Base-by-base conservation (phyloP, 2,888 invertebrate genomes). In the Dasysyrphus tricinctus region DNA sequence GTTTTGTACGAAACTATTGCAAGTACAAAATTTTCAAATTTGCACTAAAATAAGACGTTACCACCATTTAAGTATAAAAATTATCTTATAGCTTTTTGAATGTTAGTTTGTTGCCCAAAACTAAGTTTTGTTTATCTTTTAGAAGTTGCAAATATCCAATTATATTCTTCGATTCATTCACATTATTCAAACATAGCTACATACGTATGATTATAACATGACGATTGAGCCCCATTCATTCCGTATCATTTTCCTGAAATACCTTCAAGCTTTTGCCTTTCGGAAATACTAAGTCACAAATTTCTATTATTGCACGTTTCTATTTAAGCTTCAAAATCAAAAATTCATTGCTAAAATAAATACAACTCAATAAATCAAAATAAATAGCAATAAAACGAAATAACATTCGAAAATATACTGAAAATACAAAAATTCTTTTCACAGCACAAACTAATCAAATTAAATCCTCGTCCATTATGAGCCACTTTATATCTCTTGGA, bases 361-460 rank as follows among this genome's bases (percentile, higher is more conserved):
- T 42, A 24, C 24, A 63, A 44, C 44, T n/a, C 63, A 47, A 63
- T 44, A 44, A 49, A 34, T 16, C 67, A 49, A 67, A 49, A 34
- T 34, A 49, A 24, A 67, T 34, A 24, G 2, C 34, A 49, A 49
- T 67, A 67, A 67, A 34, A 61, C 24, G 39, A 19, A 61, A 61
- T 42, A 67, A 34, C 16, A 42, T 39, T 61, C 11, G n/a, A 34
- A n/a, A 56, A 29, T 63, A 49, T 49, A 49, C 67, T 12, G 32
- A 49, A 67, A 67, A 34, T 61, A 37, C 3, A 65, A 67, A 67
- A 67, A 34, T 69, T 54, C 37, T 24, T 42, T 51, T 51, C 69
- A 54, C 69, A 69, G 54, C 54, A 69, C 69, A 69, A 69, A 69
- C 51, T 69, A 69, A 69, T 69, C 69, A 69, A 51, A 69, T 54